Base-by-base conservation (phyloP, 2,797 vertebrate genomes). In the Podarcis siculus region DNA sequence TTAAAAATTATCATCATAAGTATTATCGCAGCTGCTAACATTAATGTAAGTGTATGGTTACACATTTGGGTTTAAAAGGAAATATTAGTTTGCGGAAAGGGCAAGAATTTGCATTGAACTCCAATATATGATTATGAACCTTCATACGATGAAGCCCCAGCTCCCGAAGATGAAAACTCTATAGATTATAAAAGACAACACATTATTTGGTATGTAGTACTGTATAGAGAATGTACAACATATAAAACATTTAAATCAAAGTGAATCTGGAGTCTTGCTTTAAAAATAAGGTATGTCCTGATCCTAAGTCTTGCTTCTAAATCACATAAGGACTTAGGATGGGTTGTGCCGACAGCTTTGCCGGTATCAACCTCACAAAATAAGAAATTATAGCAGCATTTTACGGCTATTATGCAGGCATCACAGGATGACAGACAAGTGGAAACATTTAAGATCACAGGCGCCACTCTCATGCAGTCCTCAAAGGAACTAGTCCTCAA, bases 111-210 rank as follows among this genome's bases (percentile, higher is more conserved):
- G 96, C 69, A 85, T 89, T 89, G 94, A 87, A 94, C 95, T 94
- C 55, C 92, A 97, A 95, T 94, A 95, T 96, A 95, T 82, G 88
- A 89, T 89, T 89, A 86, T 97, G 94, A 98, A 99, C 98, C 98
- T 99, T 98, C 97, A 91, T 95, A 97, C 42, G 98, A 96, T 66
- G 97, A 96, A 97, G 98, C 96, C 97, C 92, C 97, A 97, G 95
- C 94, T 98, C 96, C 98, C 0, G 97, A 97, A 97, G 97, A 97
- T 96, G 97, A 97, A 96, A 97, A 95, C 95, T 98, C 99, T 99
- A 98, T 61, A 98, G 69, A 93, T 96, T 96, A 91, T 95, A 97
- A 96, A 97, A 97, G 86, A 97, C 66, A 96, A 96, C 77, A 85
- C 88, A 90, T 96, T 96, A 97, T 61, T 93, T 78, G 71, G 95